These are phyloP conservation scores for Phytoseiulus persimilis DNA, from an alignment of 2,888 invertebrate genomes.

Conservation along the genomic window DNA sequence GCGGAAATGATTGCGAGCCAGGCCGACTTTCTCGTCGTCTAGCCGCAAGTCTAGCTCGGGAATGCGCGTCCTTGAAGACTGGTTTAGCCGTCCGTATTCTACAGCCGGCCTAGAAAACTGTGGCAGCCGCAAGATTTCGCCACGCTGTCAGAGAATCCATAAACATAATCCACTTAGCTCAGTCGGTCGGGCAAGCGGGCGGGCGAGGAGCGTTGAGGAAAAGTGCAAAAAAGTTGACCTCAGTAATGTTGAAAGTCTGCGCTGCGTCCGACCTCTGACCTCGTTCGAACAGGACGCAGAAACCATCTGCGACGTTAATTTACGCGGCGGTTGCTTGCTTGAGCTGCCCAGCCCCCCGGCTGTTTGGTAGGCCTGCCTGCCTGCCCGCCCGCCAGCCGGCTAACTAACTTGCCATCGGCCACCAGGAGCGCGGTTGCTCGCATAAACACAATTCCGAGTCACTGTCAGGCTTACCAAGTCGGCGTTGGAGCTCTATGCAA, in stretches of 20 bases:
- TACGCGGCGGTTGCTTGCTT: background rate
- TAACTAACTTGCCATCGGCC: background rate
- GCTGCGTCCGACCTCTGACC: background rate
- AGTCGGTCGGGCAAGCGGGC: background rate
- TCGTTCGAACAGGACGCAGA: background rate
- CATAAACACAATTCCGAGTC: background rate
- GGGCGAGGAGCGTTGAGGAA: background rate
- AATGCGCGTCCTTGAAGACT: background rate
- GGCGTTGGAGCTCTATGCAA: background rate
- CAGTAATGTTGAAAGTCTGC: background rate
- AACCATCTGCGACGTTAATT: background rate
- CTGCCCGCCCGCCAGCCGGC: background rate
- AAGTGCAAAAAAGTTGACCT: background rate
- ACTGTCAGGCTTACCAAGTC: background rate
- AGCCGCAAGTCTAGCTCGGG: background rate
- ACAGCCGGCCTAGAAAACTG: background rate
- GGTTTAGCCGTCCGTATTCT: background rate
- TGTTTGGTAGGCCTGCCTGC: background rate
- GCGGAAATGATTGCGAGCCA: background rate
- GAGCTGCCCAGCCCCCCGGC: background rate
- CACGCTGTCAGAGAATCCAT: background rate
- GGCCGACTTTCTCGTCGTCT: background rate
- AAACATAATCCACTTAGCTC: background rate
- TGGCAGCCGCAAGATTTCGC: background rate
- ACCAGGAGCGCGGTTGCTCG: background rate